Evolutionary conservation across 2,888 invertebrate genomes (phyloP), one percentile per base, ranked within the genome.

Genomic region (Ophonus ardosiacus): DNA sequence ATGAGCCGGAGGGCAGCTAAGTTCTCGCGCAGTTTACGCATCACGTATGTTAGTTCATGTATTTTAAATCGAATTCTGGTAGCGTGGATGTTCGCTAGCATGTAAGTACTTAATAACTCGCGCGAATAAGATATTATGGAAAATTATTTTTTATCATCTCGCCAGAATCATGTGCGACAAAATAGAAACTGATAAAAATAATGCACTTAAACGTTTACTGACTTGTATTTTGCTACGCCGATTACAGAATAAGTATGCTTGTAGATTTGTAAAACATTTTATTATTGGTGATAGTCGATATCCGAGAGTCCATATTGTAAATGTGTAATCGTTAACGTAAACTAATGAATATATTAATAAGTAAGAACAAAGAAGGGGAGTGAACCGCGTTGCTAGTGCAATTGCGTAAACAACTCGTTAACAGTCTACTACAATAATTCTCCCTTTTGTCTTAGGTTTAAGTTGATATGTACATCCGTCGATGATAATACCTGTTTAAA

Each of bases 201-300:
- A 83, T 84, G 84, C 84, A 84, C 84, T 78, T 78, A 65, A 78
- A 84, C 78, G 84, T 84, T 78, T 84, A 78, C 84, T 57, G 84
- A 84, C 84, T 84, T 84, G 84, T 84, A 84, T 84, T 84, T 84
- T 84, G 84, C 84, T 84, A 84, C 84, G 84, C 84, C 76, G 84
- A 83, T 83, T 83, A 83, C 78, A 84, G 43, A 84, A 78, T 84
- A 84, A 84, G 84, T 84, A 84, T 84, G 84, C 84, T 84, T 84
- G 84, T 84, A 84, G 84, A 78, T 84, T 84, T 76, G 56, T 78
- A 84, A 68, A 71, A 82, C 82, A 76, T 74, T 74, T 74, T 83
- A 83, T 74, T 74, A 78, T 78, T 84, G 84, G 84, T 78, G 78
- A 78, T 84, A 84, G 84, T 74, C 82, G 71, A 82, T 76, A 84